These are phyloP conservation scores for Sebastes minor DNA, from an alignment of 2,797 vertebrate genomes.

Conservation along the genomic window DNA sequence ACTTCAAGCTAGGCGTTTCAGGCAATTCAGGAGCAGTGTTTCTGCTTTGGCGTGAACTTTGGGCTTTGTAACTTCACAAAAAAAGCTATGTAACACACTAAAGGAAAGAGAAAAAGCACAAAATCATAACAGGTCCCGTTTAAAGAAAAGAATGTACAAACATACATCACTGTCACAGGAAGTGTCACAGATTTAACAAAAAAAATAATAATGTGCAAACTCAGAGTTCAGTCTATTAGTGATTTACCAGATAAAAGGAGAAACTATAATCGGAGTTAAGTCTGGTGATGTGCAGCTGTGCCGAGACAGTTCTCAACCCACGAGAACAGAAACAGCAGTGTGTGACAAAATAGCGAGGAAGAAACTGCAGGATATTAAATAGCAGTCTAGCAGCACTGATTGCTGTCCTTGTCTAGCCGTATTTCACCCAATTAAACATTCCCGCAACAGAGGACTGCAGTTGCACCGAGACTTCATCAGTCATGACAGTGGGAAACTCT, in stretches of 20 bases:
- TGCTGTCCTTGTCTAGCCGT: background rate
- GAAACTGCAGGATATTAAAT: background rate
- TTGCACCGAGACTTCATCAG: background rate
- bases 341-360: background rate
- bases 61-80: too few relatives aligned
- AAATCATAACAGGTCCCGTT: too few relatives aligned
- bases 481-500: background rate
- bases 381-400: conserved; percentile 9
- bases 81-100: too few relatives aligned
- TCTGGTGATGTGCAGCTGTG: background rate
- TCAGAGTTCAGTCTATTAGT: background rate
- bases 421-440: conserved; percentile 12
- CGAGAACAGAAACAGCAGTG: background rate
- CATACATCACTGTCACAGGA: background rate
- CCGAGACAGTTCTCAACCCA: background rate
- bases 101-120: too few relatives aligned
- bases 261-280: background rate
- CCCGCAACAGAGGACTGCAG: background rate
- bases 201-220: conserved; percentile 7
- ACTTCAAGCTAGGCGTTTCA: too few relatives aligned
- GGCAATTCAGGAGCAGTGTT: too few relatives aligned
- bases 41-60: too few relatives aligned
- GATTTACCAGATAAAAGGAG: background rate
- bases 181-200: background rate
- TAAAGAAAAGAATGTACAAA: background rate